Conservation (phyloP, 2,888 invertebrate genomes). For the Macaria liturata region DNA sequence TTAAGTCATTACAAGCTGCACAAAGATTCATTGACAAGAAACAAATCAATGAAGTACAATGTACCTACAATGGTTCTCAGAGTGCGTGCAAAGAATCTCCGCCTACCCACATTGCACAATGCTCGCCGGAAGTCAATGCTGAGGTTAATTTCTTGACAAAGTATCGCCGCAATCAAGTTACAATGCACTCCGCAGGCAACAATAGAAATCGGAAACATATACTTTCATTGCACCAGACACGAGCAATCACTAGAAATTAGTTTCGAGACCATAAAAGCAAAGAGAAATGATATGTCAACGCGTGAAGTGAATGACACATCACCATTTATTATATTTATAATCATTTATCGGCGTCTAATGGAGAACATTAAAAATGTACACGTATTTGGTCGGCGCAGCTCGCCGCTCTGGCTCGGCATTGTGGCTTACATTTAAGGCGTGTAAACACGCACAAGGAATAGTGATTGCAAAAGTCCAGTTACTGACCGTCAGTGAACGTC, state of each 20-base stretch:
- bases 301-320: slow-evolving; percentile 60
- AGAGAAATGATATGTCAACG: slow-evolving; percentile 60
- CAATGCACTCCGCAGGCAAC: slow-evolving; percentile 20
- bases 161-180: slow-evolving; percentile 12
- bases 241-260: slow-evolving; percentile 57
- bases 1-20: too few species aligned
- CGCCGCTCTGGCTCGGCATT: slow-evolving; percentile 39
- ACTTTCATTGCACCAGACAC: slow-evolving; percentile 55
- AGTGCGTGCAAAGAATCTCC: slow-evolving; percentile 5
- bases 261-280: slow-evolving; percentile 54
- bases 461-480: slow-evolving; percentile 81
- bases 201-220: slow-evolving; percentile 46
- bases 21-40: too few species aligned
- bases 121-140: slow-evolving; percentile 16
- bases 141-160: slow-evolving; percentile 9
- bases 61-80: too few species aligned
- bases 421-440: slow-evolving; percentile 69
- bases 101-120: slow-evolving; percentile 19
- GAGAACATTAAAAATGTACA: slow-evolving; percentile 59
- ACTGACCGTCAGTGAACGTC: slow-evolving; percentile 50
- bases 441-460: slow-evolving; percentile 73
- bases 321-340: slow-evolving; percentile 56
- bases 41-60: too few species aligned
- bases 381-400: slow-evolving; percentile 42
- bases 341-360: slow-evolving; percentile 55